Evolutionary conservation across 2,888 invertebrate genomes (phyloP).

Genomic region (Agonopterix arenella): DNA sequence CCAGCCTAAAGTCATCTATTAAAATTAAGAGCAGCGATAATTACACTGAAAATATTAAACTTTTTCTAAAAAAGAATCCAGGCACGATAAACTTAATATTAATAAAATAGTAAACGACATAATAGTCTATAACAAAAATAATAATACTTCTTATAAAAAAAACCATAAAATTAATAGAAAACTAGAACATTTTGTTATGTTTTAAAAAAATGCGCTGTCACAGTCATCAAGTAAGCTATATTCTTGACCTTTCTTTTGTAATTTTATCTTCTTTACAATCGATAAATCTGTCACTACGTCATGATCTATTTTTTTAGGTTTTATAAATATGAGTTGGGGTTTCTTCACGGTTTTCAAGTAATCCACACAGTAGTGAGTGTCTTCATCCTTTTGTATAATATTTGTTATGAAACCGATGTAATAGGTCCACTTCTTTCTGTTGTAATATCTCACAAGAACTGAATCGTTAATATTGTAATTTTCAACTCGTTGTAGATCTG

Average conservation of each 20-base stretch:
- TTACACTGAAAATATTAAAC: too few species aligned
- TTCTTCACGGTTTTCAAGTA: slow-evolving; percentile 1
- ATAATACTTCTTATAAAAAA: background rate
- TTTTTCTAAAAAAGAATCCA: too few species aligned
- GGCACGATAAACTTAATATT: background rate
- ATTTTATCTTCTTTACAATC: slow-evolving; percentile 1
- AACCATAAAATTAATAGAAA: background rate
- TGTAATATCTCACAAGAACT: slow-evolving; percentile 1
- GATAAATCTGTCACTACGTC: background rate
- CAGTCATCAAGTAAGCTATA: background rate
- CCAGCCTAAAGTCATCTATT: too few species aligned
- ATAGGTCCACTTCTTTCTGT: slow-evolving; percentile 3
- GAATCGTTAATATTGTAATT: background rate
- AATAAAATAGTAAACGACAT: background rate
- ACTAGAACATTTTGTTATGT: background rate
- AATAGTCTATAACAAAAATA: background rate
- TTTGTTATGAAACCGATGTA: slow-evolving; percentile 1
- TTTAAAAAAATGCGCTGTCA: background rate
- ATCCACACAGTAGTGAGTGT: background rate
- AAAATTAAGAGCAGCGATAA: too few species aligned
- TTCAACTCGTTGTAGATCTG: background rate
- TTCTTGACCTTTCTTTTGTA: background rate
- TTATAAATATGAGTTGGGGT: background rate
- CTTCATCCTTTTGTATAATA: background rate
- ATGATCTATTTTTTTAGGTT: background rate